Conservation (phyloP, 2,888 invertebrate species). For the Furcula furcula region DNA sequence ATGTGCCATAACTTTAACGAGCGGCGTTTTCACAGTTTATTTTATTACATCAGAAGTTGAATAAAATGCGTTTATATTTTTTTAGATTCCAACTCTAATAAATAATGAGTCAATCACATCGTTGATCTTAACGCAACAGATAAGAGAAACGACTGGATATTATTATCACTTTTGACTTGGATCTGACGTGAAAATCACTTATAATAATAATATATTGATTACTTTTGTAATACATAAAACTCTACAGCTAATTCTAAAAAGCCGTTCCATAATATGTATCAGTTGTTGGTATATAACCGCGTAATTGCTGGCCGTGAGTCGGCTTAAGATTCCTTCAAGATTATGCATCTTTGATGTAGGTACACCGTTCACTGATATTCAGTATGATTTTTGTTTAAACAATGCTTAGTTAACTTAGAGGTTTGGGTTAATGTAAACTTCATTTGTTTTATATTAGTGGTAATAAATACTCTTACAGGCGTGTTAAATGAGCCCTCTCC, state of each 20-base stretch:
- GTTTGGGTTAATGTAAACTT: neutral
- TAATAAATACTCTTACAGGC: neutral
- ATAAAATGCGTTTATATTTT: too few relatives aligned
- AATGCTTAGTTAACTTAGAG: neutral
- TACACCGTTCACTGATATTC: neutral
- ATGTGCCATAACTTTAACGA: constrained; percentile 8
- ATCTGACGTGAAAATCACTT: too few relatives aligned
- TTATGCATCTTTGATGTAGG: neutral
- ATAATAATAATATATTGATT: too few relatives aligned
- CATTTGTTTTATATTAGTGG: constrained; percentile 8
- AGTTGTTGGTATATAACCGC: neutral
- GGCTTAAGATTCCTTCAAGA: constrained; percentile 1
- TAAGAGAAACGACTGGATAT: neutral
- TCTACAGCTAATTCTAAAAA: too few relatives aligned
- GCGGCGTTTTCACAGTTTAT: too few relatives aligned
- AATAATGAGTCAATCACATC: too few relatives aligned
- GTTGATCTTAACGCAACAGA: constrained; percentile 1
- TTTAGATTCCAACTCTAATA: too few relatives aligned
- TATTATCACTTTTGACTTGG: too few relatives aligned
- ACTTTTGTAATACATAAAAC: too few relatives aligned
- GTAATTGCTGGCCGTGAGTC: neutral
- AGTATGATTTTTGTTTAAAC: neutral
- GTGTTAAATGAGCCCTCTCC: neutral
- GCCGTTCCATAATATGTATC: too few relatives aligned
- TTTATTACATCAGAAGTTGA: too few relatives aligned